Base-by-base conservation (phyloP, 2,797 vertebrate genomes). In the Coregonus ussuriensis region DNA sequence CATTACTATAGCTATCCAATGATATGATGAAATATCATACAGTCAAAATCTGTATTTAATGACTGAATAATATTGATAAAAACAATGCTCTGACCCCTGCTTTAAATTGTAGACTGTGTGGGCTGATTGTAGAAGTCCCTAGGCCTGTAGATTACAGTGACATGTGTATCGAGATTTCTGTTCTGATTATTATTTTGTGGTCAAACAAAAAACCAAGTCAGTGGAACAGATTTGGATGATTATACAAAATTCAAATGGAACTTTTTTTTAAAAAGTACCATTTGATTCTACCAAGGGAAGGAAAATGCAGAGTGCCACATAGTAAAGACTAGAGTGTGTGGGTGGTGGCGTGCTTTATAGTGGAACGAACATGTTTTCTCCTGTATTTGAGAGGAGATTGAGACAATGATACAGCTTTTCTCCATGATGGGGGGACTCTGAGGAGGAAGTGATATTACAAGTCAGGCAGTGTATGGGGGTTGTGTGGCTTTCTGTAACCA, bases 341-440 rank as follows among this genome's bases (percentile, higher is more conserved):
- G 41, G 41, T 47, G 21, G 13, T 62, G 56, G n/a, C 33, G 11
- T 29, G 11, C 33, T 63, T 74, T 74, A 6, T 18, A 41, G 3
- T 4, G 15, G 35, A 74, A 21, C 18, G 5, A 35, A n/a, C 53
- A 47, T 11, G 31, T 59, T 59, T 37, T 14, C n/a, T 1, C 11
- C 31, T 63, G 33, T 74, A 5, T 59, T 74, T 62, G 59, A 29
- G 56, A n/a, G 83, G 82, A 87, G 86, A 86, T 65, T 13, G 41
- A 47, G 76, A 21, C 83, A 0, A 77, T 81, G 78, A 85, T 78
- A 68, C 72, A 80, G 72, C 75, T 77, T 84, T 75, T 77, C 82
- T 80, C 83, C 51, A 15, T 54, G 37, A 6, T 67, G 72, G 78
- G 81, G 87, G 83, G 77, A 81, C 2, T 47, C 41, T 47, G 41